Evolutionary conservation across 35 echinoderm and acorn worm genomes (phyloP), one percentile per base, ranked within the genome.

Genomic region (Eucidaris tribuloides): DNA sequence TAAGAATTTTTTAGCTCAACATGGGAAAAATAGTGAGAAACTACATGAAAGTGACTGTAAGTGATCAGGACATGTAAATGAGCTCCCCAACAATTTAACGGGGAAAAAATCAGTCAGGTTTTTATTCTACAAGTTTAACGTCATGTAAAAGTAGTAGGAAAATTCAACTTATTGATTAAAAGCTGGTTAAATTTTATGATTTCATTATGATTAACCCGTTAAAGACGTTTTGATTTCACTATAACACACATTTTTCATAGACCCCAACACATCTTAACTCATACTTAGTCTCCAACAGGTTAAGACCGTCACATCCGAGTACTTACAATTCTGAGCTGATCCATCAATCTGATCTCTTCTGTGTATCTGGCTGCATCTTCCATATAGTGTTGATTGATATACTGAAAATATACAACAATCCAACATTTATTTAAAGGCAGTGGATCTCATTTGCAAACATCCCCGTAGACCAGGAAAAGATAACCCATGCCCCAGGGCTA

Each of bases 281-380:
- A 32, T 6, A 43, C 38, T 19, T 71, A 40, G 20, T 42, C 11
- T 3, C 0, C 44, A 2, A 28, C 0, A 41, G 5, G 3, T 17
- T 0, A 19, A 74, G 9, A 83, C 0, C 0, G 36, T 6, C 2
- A 25, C 18, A 46, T 20, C 20, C 28, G 43, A 64, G 38, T 79
- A 83, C 84, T 96, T 83, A 96, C 93, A 56, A 70, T 81, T 88
- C 93, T 87, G 20, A 96, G 62, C 45, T 96, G 93, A 27, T 96
- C 93, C 34, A 96, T 37, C 60, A 91, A 89, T 87, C 84, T 87
- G 13, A 96, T 91, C 76, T 96, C 89, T 84, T 96, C 93, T 65
- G 82, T 91, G 84, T 96, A 96, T 50, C 84, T 91, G 41, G 76
- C 37, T 3, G 60, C 83, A 84, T 96, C 93, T 91, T 96, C 93